These are phyloP conservation scores for Lipotes vexillifer DNA, from an alignment of 2,113 vertebrate genomes.

Conservation along the genomic window DNA sequence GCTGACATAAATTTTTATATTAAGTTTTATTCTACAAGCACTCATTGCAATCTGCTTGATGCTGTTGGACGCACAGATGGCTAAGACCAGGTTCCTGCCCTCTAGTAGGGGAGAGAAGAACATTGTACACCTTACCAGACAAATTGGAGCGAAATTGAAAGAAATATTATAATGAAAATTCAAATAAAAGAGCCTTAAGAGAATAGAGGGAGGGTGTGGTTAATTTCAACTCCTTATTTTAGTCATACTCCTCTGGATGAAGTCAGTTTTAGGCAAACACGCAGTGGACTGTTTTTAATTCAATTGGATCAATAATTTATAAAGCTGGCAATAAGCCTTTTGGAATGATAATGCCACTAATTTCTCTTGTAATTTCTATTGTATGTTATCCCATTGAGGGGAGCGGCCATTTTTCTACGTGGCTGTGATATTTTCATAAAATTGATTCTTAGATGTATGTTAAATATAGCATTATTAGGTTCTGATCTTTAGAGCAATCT, in stretches of 20 bases:
- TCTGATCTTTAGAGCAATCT: constrained; percentile 25
- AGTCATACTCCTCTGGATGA: constrained; percentile 30
- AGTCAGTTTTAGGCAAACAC: constrained; percentile 42
- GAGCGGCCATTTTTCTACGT: constrained; percentile 26
- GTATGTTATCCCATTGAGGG: background rate
- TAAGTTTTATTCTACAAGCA: constrained; percentile 54
- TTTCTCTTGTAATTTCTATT: constrained; percentile 35
- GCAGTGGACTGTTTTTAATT: constrained; percentile 31
- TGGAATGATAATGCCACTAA: constrained; percentile 34
- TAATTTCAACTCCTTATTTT: constrained; percentile 36
- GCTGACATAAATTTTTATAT: constrained; percentile 58
- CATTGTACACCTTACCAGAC: constrained; percentile 34
- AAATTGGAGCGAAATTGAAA: constrained; percentile 38
- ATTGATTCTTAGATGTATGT: constrained; percentile 36
- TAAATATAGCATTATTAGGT: constrained; percentile 14
- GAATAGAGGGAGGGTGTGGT: constrained; percentile 23
- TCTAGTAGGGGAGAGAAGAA: constrained; percentile 57
- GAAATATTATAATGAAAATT: constrained; percentile 28
- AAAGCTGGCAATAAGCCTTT: constrained; percentile 39
- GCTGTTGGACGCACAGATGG: constrained; percentile 31
- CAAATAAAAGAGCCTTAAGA: constrained; percentile 44
- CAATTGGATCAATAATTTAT: constrained; percentile 31
- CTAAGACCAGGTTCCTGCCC: constrained; percentile 51
- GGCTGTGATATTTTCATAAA: constrained; percentile 31
- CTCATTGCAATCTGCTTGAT: constrained; percentile 43